These are phyloP conservation scores for Strongylocentrotus purpuratus DNA, from an alignment of 35 echinoderm and acorn worm genomes.

Conservation along the genomic window DNA sequence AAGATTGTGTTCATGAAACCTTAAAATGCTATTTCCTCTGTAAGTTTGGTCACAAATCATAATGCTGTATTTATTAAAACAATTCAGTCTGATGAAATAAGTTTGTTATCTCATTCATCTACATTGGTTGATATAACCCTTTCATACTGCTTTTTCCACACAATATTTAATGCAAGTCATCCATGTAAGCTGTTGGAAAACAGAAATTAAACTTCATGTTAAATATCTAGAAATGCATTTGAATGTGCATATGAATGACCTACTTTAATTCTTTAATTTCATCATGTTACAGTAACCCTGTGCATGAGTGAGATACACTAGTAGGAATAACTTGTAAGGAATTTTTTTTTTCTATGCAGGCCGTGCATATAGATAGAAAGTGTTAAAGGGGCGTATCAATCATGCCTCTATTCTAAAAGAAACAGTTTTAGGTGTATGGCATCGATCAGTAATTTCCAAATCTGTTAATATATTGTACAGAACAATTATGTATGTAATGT, in stretches of 20 bases:
- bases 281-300: too few relatives aligned
- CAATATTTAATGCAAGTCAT: too few relatives aligned
- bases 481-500: background rate
- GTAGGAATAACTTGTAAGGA: too few relatives aligned
- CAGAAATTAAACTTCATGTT: background rate
- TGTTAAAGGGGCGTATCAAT: background rate
- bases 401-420: background rate
- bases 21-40: too few relatives aligned
- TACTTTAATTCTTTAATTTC: too few relatives aligned
- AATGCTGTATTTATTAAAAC: background rate
- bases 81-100: background rate
- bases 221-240: too few relatives aligned
- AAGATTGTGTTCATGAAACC: too few relatives aligned
- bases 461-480: conserved; percentile 5
- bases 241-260: too few relatives aligned
- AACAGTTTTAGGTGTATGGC: background rate
- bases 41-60: background rate
- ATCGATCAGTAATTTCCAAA: background rate
- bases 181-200: background rate
- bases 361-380: too few relatives aligned
- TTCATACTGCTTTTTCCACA: background rate
- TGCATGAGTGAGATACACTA: too few relatives aligned
- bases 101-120: background rate
- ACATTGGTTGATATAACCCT: background rate
- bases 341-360: too few relatives aligned